Conservation (phyloP, 2,797 vertebrate species). For the Antennarius maculatus region DNA sequence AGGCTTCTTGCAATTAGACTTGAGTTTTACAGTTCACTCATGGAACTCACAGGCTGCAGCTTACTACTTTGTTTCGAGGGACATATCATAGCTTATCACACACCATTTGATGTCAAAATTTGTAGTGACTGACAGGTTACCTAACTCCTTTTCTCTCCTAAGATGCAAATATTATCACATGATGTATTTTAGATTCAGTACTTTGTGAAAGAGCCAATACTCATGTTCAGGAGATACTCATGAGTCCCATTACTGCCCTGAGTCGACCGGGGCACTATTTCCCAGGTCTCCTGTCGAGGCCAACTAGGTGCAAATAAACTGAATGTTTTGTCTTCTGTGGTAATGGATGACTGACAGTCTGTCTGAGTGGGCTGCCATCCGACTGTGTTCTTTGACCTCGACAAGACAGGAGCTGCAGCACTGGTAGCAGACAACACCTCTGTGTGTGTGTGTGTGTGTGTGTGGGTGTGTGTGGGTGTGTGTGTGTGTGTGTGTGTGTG, state of each 20-base stretch:
- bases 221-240: neutral
- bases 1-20: no score
- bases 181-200: slow-evolving; percentile 11
- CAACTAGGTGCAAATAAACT: slow-evolving; percentile 52
- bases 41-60: no score
- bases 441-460: slow-evolving; percentile 26
- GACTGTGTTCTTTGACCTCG: slow-evolving; percentile 66
- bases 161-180: neutral
- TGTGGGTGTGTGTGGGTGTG: slow-evolving; percentile 25
- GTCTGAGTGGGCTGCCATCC: slow-evolving; percentile 63
- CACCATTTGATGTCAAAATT: neutral
- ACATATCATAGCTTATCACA: neutral
- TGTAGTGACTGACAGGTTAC: no score
- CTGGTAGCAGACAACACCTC: slow-evolving; percentile 44
- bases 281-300: slow-evolving; percentile 27
- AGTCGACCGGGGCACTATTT: slow-evolving; percentile 1
- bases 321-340: slow-evolving; percentile 58
- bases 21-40: no score
- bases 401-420: slow-evolving; percentile 53
- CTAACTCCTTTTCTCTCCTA: neutral
- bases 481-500: slow-evolving; percentile 37
- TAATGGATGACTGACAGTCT: slow-evolving; percentile 69
- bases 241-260: neutral
- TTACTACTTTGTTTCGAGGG: no score
- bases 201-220: neutral